phyloP scores from a whole-genome alignment of 2,888 invertebrate genomes.

The Doris montereyensis region DNA sequence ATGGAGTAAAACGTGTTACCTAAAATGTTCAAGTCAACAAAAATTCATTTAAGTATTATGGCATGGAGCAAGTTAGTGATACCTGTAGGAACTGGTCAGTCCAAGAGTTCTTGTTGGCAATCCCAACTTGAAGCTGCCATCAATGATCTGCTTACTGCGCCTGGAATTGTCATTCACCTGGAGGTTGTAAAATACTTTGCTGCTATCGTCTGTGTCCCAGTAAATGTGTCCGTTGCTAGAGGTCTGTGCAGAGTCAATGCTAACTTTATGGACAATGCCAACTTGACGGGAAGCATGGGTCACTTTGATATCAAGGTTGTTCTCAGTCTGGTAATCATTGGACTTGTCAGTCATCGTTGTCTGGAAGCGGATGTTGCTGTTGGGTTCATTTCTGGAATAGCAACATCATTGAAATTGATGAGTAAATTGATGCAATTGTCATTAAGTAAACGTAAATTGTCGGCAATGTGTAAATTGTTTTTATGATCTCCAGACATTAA shows the following conservation, averaged over 20 bases:
- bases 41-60: no score
- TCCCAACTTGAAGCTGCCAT: slow-evolving; percentile 46
- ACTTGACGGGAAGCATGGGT: slow-evolving; percentile 51
- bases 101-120: slow-evolving; percentile 47
- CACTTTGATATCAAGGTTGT: not conserved
- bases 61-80: no score
- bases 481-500: no score
- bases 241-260: slow-evolving; percentile 9
- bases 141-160: slow-evolving; percentile 30
- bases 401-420: no score
- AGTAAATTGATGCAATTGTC: no score
- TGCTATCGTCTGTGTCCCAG: slow-evolving; percentile 51
- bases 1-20: no score
- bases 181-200: slow-evolving; percentile 47
- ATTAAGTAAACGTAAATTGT: no score
- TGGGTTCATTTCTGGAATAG: slow-evolving; percentile 43
- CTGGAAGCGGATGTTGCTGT: slow-evolving; percentile 51
- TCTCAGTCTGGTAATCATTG: slow-evolving; percentile 31
- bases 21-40: no score
- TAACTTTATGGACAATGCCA: slow-evolving; percentile 44
- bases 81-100: slow-evolving; percentile 29
- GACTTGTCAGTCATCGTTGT: slow-evolving; percentile 48
- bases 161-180: slow-evolving; percentile 32
- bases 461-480: no score
- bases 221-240: slow-evolving; percentile 46